Evolutionary conservation across 2,113 vertebrate genomes (phyloP).

Genomic region (Amazona vittata): DNA sequence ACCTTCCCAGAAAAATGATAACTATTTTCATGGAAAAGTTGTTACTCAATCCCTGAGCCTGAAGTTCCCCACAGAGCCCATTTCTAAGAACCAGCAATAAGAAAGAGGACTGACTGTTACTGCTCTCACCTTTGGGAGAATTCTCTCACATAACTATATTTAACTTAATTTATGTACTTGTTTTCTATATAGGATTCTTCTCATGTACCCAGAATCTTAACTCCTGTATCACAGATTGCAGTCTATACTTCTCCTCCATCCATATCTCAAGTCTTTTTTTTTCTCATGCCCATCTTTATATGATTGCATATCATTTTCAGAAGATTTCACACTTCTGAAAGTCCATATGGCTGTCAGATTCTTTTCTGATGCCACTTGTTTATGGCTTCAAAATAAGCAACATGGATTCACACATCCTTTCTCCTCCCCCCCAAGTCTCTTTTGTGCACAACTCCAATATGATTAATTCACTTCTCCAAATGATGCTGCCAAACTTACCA

Average conservation of each 20-base stretch:
- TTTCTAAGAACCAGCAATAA: not conserved
- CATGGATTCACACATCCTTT: slow-evolving; percentile 19
- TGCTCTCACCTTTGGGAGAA: not conserved
- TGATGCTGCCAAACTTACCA: slow-evolving; percentile 35
- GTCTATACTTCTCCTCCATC: not conserved
- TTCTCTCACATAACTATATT: not conserved
- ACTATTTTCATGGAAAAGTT: not conserved
- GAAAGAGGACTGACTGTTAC: not conserved
- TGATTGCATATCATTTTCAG: slow-evolving; percentile 21
- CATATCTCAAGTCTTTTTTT: not conserved
- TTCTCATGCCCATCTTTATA: not conserved
- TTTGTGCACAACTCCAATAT: not conserved
- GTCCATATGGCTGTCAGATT: slow-evolving; percentile 61
- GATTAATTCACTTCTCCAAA: slow-evolving; percentile 21
- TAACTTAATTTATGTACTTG: not conserved
- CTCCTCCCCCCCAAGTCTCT: not conserved
- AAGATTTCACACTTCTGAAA: slow-evolving; percentile 46
- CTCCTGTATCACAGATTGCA: not conserved
- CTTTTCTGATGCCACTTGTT: slow-evolving; percentile 54
- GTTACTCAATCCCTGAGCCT: not conserved
- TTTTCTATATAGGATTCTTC: not conserved
- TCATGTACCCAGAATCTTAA: not conserved
- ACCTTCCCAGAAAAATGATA: not conserved
- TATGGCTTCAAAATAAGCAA: slow-evolving; percentile 56
- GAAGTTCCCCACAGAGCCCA: not conserved